These are phyloP conservation scores for Sphenodon punctatus DNA, from an alignment of 2,797 vertebrate species.

Conservation along the genomic window DNA sequence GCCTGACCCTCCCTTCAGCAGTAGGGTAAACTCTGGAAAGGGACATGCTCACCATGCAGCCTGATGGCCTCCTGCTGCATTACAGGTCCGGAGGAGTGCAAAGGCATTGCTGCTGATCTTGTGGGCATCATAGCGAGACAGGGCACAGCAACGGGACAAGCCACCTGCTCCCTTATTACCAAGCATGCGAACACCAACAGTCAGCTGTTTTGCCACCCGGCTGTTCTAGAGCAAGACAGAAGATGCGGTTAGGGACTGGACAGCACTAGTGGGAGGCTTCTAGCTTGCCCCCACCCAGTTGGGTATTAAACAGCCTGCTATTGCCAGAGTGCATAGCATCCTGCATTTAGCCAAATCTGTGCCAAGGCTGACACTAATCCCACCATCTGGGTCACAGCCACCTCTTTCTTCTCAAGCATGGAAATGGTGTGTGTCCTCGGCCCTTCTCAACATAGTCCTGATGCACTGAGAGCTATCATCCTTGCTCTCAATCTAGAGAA, in stretches of 20 bases:
- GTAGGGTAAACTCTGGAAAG: background rate
- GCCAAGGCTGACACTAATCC: background rate
- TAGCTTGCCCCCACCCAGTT: too few relatives aligned
- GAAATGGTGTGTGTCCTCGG: too few relatives aligned
- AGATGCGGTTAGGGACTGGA: too few relatives aligned
- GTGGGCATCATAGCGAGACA: constrained; percentile 85
- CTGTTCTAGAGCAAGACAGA: constrained; percentile 80
- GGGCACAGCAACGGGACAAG: constrained; percentile 88
- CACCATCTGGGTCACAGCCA: too few relatives aligned
- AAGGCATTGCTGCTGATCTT: constrained; percentile 89
- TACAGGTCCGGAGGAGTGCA: constrained; percentile 88
- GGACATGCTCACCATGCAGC: constrained; percentile 85
- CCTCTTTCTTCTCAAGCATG: too few relatives aligned
- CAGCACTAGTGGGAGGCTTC: too few relatives aligned
- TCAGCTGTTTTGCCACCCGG: constrained; percentile 87
- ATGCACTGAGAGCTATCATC: too few relatives aligned
- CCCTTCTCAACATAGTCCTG: too few relatives aligned
- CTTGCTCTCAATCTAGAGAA: too few relatives aligned
- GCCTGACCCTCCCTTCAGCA: background rate
- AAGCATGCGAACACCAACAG: constrained; percentile 84
- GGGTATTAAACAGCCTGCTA: too few relatives aligned
- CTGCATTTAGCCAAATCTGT: background rate
- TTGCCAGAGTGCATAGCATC: background rate
- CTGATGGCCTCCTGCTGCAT: constrained; percentile 85
- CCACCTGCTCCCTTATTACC: constrained; percentile 79